Base-by-base conservation (phyloP, 1,140 invertebrate genomes). In the Apis cerana region DNA sequence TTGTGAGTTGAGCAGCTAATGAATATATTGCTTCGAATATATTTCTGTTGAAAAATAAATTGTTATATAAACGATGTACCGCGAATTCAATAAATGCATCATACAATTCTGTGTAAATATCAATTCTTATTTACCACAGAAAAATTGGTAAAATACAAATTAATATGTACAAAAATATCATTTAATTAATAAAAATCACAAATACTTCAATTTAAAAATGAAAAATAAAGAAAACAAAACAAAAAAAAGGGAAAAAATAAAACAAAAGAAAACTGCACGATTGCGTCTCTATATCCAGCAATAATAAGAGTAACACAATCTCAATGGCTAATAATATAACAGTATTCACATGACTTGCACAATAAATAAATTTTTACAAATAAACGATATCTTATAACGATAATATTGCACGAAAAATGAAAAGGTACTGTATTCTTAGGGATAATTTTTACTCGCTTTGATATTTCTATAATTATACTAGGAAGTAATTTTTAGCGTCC, bases 331-430 rank as follows among this genome's bases (percentile, higher is more conserved):
- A 21, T 48, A 56, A 56, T 27, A 70, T 65, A 10, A 50, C 23
- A 52, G 23, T 62, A 79, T 71, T 50, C 19, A n/a, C 68, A 50
- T 64, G 67, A 61, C 74, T 65, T 50, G 69, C 68, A 23, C 61
- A 77, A 74, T 76, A 61, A 70, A 77, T 86, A 82, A 75, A 43
- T 75, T 77, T 52, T 52, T 85, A 75, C 70, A 17, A 27, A 15
- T 77, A 62, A 62, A 50, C 70, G n/a, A n/a, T n/a, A n/a, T 27
- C 83, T 87, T 88, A 88, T 17, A 85, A 80, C 82, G 69, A 68
- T 81, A 89, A 89, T 90, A 90, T 90, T 90, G 89, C 89, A 90
- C 89, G 71, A 84, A 50, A 84, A 70, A 77, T 56, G n/a, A 50
- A 65, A 81, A 84, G 79, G 80, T 83, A 75, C 75, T 79, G 85